A percentile compares a stretch with the other conserved stretches of the same genome.
phyloP scores from a whole-genome alignment of 2,797 vertebrate genomes.

The Rhynchotus rufescens region DNA sequence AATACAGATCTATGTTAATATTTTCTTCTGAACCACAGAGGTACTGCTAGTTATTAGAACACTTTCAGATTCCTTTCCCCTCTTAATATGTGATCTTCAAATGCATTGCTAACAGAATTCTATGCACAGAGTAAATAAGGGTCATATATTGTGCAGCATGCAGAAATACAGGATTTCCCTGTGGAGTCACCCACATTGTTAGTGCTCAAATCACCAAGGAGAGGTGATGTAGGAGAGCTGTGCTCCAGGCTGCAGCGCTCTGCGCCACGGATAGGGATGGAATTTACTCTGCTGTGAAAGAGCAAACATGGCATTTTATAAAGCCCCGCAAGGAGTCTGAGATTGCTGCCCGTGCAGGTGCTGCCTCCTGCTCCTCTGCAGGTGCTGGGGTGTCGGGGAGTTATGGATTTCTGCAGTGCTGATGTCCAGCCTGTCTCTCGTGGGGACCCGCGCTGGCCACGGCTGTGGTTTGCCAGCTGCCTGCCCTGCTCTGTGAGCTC shows the following conservation, averaged over 20 bases:
- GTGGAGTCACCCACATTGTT: not conserved
- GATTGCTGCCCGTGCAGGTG: not conserved
- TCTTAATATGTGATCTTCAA: not conserved
- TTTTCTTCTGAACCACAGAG: not conserved
- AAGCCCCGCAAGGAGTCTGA: not conserved
- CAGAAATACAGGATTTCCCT: not conserved
- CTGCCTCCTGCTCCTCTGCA: not conserved
- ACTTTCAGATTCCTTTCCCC: not conserved
- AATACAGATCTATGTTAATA: not conserved
- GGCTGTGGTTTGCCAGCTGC: not conserved
- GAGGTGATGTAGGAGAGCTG: not conserved
- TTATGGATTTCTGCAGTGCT: not conserved
- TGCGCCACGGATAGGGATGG: not conserved
- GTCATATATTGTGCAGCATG: not conserved
- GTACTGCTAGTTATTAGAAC: not conserved
- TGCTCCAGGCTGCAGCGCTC: not conserved
- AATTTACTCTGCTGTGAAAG: not conserved
- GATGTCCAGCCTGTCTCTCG: not conserved
- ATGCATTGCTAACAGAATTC: not conserved
- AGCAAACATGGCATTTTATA: not conserved
- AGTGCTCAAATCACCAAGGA: not conserved
- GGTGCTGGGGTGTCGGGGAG: too few relatives aligned
- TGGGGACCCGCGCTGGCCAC: rapidly evolving
- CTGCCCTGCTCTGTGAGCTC: rapidly evolving
- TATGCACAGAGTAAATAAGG: not conserved